Conservation (phyloP, 2,797 vertebrate species). For the Scolopax bukidnonensis region DNA sequence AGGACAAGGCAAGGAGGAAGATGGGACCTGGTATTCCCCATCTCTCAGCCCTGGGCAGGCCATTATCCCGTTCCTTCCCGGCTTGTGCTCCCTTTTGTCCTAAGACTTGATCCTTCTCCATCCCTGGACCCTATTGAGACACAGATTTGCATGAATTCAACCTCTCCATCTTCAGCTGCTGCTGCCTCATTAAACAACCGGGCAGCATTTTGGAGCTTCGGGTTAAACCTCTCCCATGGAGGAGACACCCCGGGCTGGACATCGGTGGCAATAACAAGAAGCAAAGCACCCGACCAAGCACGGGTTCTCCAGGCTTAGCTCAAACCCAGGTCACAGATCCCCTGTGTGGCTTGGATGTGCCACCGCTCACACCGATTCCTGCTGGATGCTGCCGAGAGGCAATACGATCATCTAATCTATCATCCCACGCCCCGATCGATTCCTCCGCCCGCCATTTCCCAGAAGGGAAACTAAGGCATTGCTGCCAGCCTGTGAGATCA, state of each 20-base stretch:
- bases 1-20: background rate
- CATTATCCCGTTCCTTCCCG: background rate
- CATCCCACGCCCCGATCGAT: background rate
- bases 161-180: background rate
- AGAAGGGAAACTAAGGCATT: background rate
- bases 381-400: background rate
- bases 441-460: background rate
- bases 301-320: background rate
- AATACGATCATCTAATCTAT: background rate
- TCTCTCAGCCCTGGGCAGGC: background rate
- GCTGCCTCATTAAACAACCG: background rate
- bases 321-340: background rate
- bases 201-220: background rate
- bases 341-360: background rate
- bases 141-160: background rate
- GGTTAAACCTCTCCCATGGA: background rate
- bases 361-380: fast-evolving
- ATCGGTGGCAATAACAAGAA: background rate
- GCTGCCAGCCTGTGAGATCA: background rate
- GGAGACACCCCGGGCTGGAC: background rate
- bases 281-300: background rate
- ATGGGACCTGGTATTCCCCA: background rate
- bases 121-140: background rate
- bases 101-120: background rate
- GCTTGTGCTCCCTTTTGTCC: background rate